Evolutionary conservation across 2,113 vertebrate species (phyloP).

Genomic region (Antechinus stuartii): DNA sequence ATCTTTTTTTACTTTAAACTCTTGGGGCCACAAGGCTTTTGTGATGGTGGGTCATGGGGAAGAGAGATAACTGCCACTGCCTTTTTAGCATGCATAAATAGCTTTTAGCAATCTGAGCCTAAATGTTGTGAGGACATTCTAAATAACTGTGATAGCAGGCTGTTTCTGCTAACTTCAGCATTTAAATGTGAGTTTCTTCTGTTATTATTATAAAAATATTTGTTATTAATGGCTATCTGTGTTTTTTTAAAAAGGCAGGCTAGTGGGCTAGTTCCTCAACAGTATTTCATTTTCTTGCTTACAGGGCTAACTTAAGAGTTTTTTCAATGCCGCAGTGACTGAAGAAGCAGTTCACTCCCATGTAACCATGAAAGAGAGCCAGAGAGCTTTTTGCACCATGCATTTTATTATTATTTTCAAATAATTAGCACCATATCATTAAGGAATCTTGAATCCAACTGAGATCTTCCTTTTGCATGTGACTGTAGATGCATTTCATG

Average conservation of each 20-base stretch:
- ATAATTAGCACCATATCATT: conserved; percentile 92
- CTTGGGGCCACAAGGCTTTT: neutral
- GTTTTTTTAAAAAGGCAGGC: conserved; percentile 86
- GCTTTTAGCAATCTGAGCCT: conserved; percentile 29
- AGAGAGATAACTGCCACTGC: conserved; percentile 1
- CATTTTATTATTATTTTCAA: conserved; percentile 86
- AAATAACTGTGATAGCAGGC: conserved; percentile 62
- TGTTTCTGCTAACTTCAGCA: conserved; percentile 73
- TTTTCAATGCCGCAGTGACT: conserved; percentile 97
- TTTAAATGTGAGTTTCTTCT: conserved; percentile 71
- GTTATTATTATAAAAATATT: conserved; percentile 69
- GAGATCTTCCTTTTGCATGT: conserved; percentile 95
- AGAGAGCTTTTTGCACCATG: conserved; percentile 92
- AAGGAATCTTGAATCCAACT: conserved; percentile 90
- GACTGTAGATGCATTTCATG: conserved; percentile 93
- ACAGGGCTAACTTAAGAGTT: conserved; percentile 99
- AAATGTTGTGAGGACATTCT: conserved; percentile 64
- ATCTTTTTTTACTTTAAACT: neutral
- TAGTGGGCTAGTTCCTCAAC: conserved; percentile 93
- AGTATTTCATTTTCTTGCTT: conserved; percentile 99
- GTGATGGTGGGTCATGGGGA: conserved; percentile 16
- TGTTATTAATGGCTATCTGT: conserved; percentile 86
- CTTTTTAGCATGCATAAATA: neutral
- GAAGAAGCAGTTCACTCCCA: conserved; percentile 98
- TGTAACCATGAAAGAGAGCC: conserved; percentile 95